Evolutionary conservation across 1,140 invertebrate genomes (phyloP).

Genomic region (Ips typographus): DNA sequence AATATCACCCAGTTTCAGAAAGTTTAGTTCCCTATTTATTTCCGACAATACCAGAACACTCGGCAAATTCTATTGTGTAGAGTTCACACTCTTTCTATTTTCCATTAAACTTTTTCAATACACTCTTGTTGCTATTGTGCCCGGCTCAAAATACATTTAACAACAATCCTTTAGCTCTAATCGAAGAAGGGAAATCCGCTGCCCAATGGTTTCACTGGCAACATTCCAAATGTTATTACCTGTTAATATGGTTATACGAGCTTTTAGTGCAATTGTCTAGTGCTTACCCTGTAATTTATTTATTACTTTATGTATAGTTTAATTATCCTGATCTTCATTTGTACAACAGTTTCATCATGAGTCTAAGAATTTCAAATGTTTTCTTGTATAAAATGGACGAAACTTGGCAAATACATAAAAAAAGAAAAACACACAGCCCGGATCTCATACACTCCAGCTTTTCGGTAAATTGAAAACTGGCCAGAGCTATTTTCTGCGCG

Average conservation of each 20-base stretch:
- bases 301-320: neutral
- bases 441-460: slow-evolving; percentile 10
- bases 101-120: slow-evolving; percentile 34
- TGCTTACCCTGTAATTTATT: too few species aligned
- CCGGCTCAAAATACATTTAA: slow-evolving; percentile 30
- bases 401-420: neutral
- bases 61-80: slow-evolving; percentile 20
- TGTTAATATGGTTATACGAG: neutral
- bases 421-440: slow-evolving; percentile 3
- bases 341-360: neutral
- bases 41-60: slow-evolving; percentile 23
- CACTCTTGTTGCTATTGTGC: slow-evolving; percentile 28
- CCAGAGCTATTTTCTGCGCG: slow-evolving; percentile 25
- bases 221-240: slow-evolving; percentile 20
- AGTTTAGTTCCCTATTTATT: slow-evolving; percentile 26
- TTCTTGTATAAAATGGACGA: neutral
- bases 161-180: slow-evolving; percentile 26
- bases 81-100: slow-evolving; percentile 31
- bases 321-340: neutral
- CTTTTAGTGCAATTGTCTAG: too few species aligned
- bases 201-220: slow-evolving; percentile 18
- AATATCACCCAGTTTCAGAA: slow-evolving; percentile 16
- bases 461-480: slow-evolving; percentile 29
- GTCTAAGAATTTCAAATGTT: neutral
- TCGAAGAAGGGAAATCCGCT: slow-evolving; percentile 22